These are phyloP conservation scores for Drepanosiphum platanoidis DNA, from an alignment of 2,888 invertebrate genomes.

Conservation along the genomic window DNA sequence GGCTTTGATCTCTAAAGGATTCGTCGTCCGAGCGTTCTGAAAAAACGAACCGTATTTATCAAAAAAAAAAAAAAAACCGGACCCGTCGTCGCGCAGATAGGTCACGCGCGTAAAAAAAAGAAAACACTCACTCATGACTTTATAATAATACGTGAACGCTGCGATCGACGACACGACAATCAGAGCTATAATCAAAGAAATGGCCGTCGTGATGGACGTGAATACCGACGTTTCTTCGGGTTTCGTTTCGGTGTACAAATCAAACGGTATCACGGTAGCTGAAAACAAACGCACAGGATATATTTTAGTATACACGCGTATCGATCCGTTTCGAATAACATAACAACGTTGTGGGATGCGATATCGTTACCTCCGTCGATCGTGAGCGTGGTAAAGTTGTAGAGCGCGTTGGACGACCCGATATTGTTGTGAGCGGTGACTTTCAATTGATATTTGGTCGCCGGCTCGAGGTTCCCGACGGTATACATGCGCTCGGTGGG, in stretches of 20 bases:
- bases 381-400: constrained; percentile 85
- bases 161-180: constrained; percentile 50
- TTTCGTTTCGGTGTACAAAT: constrained; percentile 38
- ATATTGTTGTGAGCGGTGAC: constrained; percentile 84
- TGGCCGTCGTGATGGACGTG: constrained; percentile 53
- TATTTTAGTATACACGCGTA: too few relatives aligned
- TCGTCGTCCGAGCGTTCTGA: constrained; percentile 67
- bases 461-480: constrained; percentile 80
- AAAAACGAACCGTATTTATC: constrained; percentile 13
- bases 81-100: neutral
- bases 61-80: neutral
- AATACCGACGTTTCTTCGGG: constrained; percentile 47
- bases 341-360: too few relatives aligned
- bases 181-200: constrained; percentile 53
- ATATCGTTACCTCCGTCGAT: constrained; percentile 79
- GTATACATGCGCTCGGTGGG: constrained; percentile 84
- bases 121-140: constrained; percentile 53
- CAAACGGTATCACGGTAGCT: constrained; percentile 55
- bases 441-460: constrained; percentile 70
- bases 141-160: constrained; percentile 56
- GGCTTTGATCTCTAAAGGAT: constrained; percentile 75
- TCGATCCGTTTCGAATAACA: too few relatives aligned
- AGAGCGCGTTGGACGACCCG: constrained; percentile 82
- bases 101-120: too few relatives aligned
- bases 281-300: neutral